Percentiles rank a stretch among this genome's conserved stretches.
Evolutionary conservation across 2,888 invertebrate genomes (phyloP).

Genomic region (Agrotis segetum): DNA sequence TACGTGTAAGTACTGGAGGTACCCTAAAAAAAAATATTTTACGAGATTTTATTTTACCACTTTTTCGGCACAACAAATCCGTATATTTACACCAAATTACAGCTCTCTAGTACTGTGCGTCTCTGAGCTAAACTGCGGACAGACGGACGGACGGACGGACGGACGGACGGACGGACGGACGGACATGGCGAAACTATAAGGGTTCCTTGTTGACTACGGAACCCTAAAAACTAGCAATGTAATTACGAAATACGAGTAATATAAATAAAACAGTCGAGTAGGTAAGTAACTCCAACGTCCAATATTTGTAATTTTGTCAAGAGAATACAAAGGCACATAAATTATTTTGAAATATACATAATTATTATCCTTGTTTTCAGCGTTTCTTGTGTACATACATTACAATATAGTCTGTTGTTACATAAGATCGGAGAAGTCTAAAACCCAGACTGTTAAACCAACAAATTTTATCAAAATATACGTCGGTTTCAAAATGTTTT

Average conservation of each 20-base stretch:
- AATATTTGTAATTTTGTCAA: not conserved
- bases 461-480: conserved; percentile 15
- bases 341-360: not conserved
- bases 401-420: not conserved
- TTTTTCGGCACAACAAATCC: too few species aligned
- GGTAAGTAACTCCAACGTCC: not conserved
- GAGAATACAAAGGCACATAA: not conserved
- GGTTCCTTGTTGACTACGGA: too few species aligned
- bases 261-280: not conserved
- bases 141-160: too few species aligned
- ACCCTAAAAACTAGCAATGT: not conserved
- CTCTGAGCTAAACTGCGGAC: too few species aligned
- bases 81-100: too few species aligned
- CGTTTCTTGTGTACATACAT: not conserved
- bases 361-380: not conserved
- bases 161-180: too few species aligned
- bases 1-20: too few species aligned
- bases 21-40: too few species aligned
- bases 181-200: too few species aligned
- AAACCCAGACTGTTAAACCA: conserved; percentile 7
- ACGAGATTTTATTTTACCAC: too few species aligned
- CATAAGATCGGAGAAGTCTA: not conserved
- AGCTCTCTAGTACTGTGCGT: too few species aligned
- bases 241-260: not conserved
- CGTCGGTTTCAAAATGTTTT: conserved; percentile 14